Base-by-base conservation (phyloP, 53 echinoderm and acorn worm species). In the Paracentrotus lividus region DNA sequence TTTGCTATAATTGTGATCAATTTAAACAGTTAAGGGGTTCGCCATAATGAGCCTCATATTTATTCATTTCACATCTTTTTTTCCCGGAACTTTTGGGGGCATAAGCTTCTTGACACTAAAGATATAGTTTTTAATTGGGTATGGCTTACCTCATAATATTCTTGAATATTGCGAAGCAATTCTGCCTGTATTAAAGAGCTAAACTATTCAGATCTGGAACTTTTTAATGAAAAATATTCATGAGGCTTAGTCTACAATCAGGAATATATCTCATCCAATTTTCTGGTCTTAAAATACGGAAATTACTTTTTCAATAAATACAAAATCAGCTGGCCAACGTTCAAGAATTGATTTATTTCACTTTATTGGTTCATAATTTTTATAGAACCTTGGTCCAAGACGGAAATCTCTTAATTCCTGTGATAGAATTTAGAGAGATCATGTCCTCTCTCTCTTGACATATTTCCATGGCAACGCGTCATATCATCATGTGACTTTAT, bases 351-450 rank as follows among this genome's bases (percentile, higher is more conserved):
- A 16, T 72, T 64, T 13, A 27, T 64, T 13, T n/a, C n/a, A 15
- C 18, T 66, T 32, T 31, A 7, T 38, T 21, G 21, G 18, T 72
- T 20, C 36, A 72, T n/a, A n/a, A n/a, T n/a, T n/a, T n/a, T n/a
- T 38, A 72, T 40, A 5, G 66, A 36, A 38, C 36, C 5, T 38
- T 21, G 20, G 40, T 72, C 72, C 4, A 27, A 36, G 38, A 72
- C 40, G 72, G 72, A 72, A 36, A 72, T 72, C 72, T 72, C 72
- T 21, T 21, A 10, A 72, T 72, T 72, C 72, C 72, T 72, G 72
- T 72, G 40, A 40, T 40, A 36, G 40, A 72, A 36, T 72, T 38
- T 20, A 10, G 72, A 38, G 36, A n/a, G n/a, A n/a, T n/a, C n/a
- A n/a, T n/a, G n/a, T n/a, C n/a, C n/a, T n/a, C 20, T 2, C 18